Evolutionary conservation across 2,797 vertebrate genomes (phyloP), one percentile per base, ranked within the genome.

Genomic region (Macropus fuliginosus): DNA sequence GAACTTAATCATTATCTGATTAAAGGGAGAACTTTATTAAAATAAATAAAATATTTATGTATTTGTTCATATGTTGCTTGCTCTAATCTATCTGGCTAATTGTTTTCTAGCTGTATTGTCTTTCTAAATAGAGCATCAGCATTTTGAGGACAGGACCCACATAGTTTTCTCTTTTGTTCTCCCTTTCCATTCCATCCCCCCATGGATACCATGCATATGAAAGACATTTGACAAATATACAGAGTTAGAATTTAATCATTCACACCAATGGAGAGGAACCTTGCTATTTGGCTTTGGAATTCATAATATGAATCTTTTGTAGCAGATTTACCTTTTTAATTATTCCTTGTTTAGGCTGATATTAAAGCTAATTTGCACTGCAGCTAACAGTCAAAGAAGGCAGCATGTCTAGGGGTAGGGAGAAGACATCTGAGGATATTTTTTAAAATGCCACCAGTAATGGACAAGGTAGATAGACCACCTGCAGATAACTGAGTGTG

Each of bases 281-380:
- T 55, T 46, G 55, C 91, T 90, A 56, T 66, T 92, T 92, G 95
- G 92, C 92, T 96, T 55, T 28, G 56, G 91, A 91, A 91, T 40
- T 55, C 62, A 81, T 52, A 93, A 92, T 46, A 74, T 0, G 57
- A 93, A 56, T 56, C 46, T n/a, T 95, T 81, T 54, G 90, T 94
- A 54, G 91, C 62, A 62, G 92, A 93, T 89, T 89, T 18, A 94
- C 94, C 74, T 93, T 74, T 90, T 94, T 96, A 95, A 96, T 92
- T 90, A 92, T 57, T 94, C 95, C 95, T 87, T 95, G 93, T 94
- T 91, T 55, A 46, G 96, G 92, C 94, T 55, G 91, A 96, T 95
- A 87, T 87, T 87, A 96, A 92, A 94, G 94, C 94, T 91, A 93
- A 94, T 92, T 54, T 92, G 54, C 59, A 92, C 11, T 52, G 54